Evolutionary conservation across 2,797 vertebrate genomes (phyloP), one percentile per base, ranked within the genome.

Genomic region (Cryptoblepharus egeriae): DNA sequence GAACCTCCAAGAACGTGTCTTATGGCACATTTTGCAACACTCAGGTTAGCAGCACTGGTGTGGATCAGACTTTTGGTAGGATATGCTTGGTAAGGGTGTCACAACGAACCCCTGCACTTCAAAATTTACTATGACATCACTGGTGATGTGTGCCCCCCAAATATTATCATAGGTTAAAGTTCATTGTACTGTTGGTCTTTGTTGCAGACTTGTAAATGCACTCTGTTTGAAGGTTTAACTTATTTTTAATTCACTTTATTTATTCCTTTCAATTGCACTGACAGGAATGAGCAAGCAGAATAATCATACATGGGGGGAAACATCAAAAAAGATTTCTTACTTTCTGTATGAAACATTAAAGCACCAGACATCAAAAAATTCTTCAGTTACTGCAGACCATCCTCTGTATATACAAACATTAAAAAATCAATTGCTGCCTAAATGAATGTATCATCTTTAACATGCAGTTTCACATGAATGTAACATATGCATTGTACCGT

Each of bases 281-380:
- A 64, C 8, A 15, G 42, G 80, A 87, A 64, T 32, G 26, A 76
- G 81, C 68, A 20, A 71, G 77, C 28, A 60, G 85, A 88, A 89
- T 87, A 70, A 88, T 42, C 88, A 55, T n/a, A n/a, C 77, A 80
- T 1, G 22, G 13, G 10, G 4, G 4, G 26, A 45, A 26, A 12
- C 11, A 65, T 18, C 15, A 65, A 7, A 75, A 78, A 75, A 77
- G 77, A 75, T 30, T 57, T 65, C 84, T 72, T 65, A 10, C 70
- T 93, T 92, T 87, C 87, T 80, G 3, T 79, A 65, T 35, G 82
- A 89, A 87, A 91, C 72, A 91, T 92, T 90, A 90, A 92, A 94
- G 92, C 69, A 49, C 71, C 71, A 90, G 87, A 42, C 92, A 92
- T 91, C 88, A 92, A 89, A 94, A 89, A 89, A 87, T 89, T 89